phyloP scores from a whole-genome alignment of 2,797 vertebrate species.

The Xyrichtys novacula region DNA sequence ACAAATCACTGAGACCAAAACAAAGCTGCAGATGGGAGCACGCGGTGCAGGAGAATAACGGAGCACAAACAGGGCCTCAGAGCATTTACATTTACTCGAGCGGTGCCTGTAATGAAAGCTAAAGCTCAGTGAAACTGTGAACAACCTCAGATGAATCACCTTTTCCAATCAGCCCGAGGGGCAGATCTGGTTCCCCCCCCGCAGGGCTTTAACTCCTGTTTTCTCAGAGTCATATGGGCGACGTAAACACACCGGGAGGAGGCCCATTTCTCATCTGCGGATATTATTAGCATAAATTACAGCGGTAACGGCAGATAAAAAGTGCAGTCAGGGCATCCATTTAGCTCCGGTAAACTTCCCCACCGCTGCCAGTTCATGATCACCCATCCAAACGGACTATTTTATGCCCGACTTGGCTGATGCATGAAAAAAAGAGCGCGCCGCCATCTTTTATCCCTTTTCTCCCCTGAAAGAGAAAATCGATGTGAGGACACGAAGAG shows the following conservation, averaged over 20 bases:
- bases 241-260: slow-evolving; percentile 53
- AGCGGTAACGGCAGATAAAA: slow-evolving; percentile 59
- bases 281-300: slow-evolving; percentile 78
- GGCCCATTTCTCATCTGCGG: slow-evolving; percentile 46
- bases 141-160: slow-evolving; percentile 47
- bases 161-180: slow-evolving; percentile 34
- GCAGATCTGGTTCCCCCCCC: slow-evolving; percentile 19
- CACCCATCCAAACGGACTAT: slow-evolving; percentile 79
- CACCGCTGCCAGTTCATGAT: slow-evolving; percentile 77
- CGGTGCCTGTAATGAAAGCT: slow-evolving; percentile 24
- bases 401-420: slow-evolving; percentile 77
- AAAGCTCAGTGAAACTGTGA: slow-evolving; percentile 44
- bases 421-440: slow-evolving; percentile 61
- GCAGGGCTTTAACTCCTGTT: slow-evolving; percentile 22
- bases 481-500: slow-evolving; percentile 57
- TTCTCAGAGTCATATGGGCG: slow-evolving; percentile 26
- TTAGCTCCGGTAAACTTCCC: slow-evolving; percentile 73
- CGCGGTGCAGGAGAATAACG: background rate
- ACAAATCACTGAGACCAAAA: background rate
- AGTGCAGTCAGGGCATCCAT: slow-evolving; percentile 65
- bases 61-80: background rate
- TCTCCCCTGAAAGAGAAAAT: slow-evolving; percentile 54
- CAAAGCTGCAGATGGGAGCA: background rate
- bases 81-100: slow-evolving; percentile 31
- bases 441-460: slow-evolving; percentile 57